Conservation (phyloP, 2,888 invertebrate genomes). For the Rhabditoides inermis region DNA sequence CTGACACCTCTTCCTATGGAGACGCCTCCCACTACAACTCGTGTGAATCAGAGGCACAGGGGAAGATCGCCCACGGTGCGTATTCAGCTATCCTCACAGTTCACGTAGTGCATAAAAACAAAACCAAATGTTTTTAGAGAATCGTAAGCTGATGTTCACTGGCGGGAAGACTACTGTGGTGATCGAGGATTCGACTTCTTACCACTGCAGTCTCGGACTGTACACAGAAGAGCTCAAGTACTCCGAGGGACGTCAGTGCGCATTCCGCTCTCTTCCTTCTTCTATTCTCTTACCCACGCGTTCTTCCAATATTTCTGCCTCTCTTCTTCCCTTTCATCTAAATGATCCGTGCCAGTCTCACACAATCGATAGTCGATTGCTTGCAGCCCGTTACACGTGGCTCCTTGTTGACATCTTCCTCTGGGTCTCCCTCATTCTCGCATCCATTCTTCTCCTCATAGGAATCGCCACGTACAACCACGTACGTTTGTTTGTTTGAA, state of each 20-base stretch:
- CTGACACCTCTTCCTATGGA: slow-evolving; percentile 41
- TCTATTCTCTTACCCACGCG: neutral
- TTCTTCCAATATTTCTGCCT: slow-evolving; percentile 3
- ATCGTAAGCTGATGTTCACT: slow-evolving; percentile 41
- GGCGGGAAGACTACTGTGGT: slow-evolving; percentile 38
- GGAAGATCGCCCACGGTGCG: slow-evolving; percentile 42
- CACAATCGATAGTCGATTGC: slow-evolving; percentile 1
- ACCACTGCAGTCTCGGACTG: slow-evolving; percentile 50
- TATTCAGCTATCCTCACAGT: neutral
- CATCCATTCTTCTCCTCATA: slow-evolving; percentile 42
- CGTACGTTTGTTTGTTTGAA: no score
- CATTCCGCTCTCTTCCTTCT: neutral
- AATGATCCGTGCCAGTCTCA: no score
- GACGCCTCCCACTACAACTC: slow-evolving; percentile 41
- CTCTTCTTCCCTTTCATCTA: no score
- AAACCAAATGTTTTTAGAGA: slow-evolving; percentile 24
- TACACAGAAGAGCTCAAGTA: slow-evolving; percentile 52
- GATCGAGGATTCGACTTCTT: slow-evolving; percentile 48
- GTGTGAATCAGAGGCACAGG: slow-evolving; percentile 49
- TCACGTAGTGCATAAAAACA: neutral
- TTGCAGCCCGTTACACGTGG: slow-evolving; percentile 38
- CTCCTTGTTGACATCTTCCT: slow-evolving; percentile 43
- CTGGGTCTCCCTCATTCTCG: slow-evolving; percentile 41
- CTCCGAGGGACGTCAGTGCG: slow-evolving; percentile 21
- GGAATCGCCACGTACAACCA: slow-evolving; percentile 35